Conservation (phyloP, 2,888 invertebrate genomes). For the Dolomedes plantarius region DNA sequence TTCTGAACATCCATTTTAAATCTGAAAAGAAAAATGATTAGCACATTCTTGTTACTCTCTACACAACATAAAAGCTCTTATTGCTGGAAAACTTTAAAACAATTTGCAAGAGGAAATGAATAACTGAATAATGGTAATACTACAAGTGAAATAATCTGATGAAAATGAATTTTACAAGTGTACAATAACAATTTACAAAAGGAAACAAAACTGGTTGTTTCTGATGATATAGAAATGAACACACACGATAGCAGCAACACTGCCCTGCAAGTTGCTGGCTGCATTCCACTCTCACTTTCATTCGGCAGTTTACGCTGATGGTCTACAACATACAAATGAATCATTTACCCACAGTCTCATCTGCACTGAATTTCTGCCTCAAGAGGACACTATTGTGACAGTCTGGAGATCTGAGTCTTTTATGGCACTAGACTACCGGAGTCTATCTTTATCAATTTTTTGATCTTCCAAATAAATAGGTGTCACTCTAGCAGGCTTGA, state of each 20-base stretch:
- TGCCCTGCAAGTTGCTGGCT: slow-evolving; percentile 1
- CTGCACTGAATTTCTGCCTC: neutral
- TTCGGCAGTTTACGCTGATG: too few species aligned
- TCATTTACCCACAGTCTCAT: neutral
- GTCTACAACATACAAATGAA: too few species aligned
- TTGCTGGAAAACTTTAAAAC: too few species aligned
- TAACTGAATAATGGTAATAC: too few species aligned
- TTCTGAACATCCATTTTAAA: too few species aligned
- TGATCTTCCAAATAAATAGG: slow-evolving; percentile 76
- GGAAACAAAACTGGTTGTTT: neutral
- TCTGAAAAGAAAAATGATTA: too few species aligned
- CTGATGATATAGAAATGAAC: neutral
- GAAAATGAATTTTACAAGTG: neutral
- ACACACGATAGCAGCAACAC: neutral
- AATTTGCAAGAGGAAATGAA: too few species aligned
- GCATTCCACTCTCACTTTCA: neutral
- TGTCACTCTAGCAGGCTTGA: slow-evolving; percentile 77
- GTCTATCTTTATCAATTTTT: slow-evolving; percentile 74
- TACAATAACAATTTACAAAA: neutral
- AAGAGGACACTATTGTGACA: neutral
- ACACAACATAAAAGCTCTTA: too few species aligned
- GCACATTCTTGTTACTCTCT: too few species aligned
- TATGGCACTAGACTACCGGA: slow-evolving; percentile 62
- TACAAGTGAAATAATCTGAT: neutral
- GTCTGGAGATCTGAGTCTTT: neutral